phyloP scores from a whole-genome alignment of 2,113 vertebrate species.

The Condylura cristata region DNA sequence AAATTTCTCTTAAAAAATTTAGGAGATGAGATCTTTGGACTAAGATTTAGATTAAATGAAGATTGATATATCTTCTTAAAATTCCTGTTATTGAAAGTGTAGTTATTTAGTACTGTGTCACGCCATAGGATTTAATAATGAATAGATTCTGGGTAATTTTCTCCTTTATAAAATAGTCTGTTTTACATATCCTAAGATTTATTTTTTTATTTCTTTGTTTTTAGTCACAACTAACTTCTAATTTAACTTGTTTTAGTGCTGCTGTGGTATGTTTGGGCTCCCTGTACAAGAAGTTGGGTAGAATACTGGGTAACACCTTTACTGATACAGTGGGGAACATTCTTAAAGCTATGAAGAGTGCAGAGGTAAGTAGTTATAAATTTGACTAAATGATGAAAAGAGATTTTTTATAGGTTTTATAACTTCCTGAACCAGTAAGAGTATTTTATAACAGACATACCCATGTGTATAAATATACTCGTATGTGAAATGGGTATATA shows the following conservation, averaged over 20 bases:
- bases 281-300: constrained; percentile 94
- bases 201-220: constrained; percentile 51
- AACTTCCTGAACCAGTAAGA: background rate
- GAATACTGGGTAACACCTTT: constrained; percentile 91
- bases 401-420: constrained; percentile 9
- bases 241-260: constrained; percentile 89
- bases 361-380: constrained; percentile 90
- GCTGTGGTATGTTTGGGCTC: constrained; percentile 94
- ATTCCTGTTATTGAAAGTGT: background rate
- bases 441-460: background rate
- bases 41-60: constrained; percentile 39
- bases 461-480: background rate
- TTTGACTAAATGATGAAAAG: constrained; percentile 75
- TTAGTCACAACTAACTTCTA: constrained; percentile 49
- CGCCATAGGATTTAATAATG: background rate
- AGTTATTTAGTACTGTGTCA: background rate
- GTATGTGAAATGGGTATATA: background rate
- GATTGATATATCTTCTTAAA: background rate
- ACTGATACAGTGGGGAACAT: constrained; percentile 92
- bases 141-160: constrained; percentile 38
- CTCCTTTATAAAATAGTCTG: background rate
- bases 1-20: constrained; percentile 24
- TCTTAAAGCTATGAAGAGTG: constrained; percentile 95
- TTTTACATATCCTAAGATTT: constrained; percentile 13
- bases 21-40: background rate